phyloP scores from a whole-genome alignment of 2,113 vertebrate genomes.

The Platysternon megacephalum region DNA sequence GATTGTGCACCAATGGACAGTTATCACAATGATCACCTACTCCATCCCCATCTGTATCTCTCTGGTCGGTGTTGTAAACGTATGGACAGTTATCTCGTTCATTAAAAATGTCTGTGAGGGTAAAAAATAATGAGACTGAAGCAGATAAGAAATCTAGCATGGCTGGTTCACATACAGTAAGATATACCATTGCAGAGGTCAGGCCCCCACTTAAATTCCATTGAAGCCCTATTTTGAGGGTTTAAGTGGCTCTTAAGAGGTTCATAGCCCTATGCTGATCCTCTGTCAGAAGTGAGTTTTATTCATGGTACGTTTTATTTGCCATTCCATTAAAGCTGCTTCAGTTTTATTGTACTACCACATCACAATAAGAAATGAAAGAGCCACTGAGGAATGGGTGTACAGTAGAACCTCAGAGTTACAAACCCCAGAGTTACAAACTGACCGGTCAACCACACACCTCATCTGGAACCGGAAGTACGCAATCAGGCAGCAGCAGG shows the following conservation, averaged over 20 bases:
- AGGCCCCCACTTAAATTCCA: background rate
- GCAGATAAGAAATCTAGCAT: background rate
- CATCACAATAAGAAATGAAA: background rate
- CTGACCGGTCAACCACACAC: no score
- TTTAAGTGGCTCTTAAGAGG: background rate
- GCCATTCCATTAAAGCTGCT: fast-evolving
- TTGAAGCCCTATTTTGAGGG: background rate
- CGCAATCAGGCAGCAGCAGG: background rate
- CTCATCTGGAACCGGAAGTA: no score
- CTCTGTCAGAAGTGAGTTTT: background rate
- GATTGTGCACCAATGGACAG: conserved; percentile 94
- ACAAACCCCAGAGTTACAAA: no score
- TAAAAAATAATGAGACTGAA: background rate
- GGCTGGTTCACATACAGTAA: background rate
- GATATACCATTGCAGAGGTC: background rate
- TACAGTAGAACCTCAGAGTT: no score
- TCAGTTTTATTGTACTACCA: background rate
- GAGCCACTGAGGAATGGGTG: background rate
- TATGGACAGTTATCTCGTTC: conserved; percentile 96
- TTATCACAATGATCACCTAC: conserved; percentile 99
- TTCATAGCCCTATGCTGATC: background rate
- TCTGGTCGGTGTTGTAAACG: conserved; percentile 95
- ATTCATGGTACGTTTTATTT: fast-evolving
- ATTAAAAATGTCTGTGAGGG: conserved; percentile 88
- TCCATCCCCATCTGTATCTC: conserved; percentile 93